These are phyloP conservation scores for Tetragonisca angustula DNA, from an alignment of 2,888 invertebrate species.

Conservation along the genomic window DNA sequence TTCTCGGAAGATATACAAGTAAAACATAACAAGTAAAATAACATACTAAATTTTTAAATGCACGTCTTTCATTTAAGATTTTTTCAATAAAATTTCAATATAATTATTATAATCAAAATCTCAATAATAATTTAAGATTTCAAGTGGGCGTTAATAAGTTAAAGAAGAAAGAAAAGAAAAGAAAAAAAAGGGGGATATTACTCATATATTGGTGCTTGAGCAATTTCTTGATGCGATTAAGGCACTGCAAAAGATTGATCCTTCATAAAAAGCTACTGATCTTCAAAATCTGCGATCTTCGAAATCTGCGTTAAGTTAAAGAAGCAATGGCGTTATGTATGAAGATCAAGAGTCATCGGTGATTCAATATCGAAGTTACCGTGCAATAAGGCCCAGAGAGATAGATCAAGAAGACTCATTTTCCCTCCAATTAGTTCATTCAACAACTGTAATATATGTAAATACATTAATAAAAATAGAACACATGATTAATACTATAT, in stretches of 20 bases:
- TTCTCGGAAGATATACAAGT: too few relatives aligned
- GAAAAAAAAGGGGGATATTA: conserved; percentile 20
- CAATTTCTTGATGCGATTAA: conserved; percentile 60
- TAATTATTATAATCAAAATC: too few relatives aligned
- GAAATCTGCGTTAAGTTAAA: conserved; percentile 12
- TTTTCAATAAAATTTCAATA: too few relatives aligned
- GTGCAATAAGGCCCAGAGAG: conserved; percentile 54
- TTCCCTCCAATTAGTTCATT: conserved; percentile 47
- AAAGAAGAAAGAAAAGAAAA: conserved; percentile 20
- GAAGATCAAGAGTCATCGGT: conserved; percentile 50
- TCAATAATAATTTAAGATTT: too few relatives aligned
- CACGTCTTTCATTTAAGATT: too few relatives aligned
- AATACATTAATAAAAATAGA: conserved; percentile 51
- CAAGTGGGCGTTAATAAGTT: too few relatives aligned
- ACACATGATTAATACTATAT: conserved; percentile 37
- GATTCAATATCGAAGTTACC: conserved; percentile 54
- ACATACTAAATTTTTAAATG: too few relatives aligned
- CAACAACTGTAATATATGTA: conserved; percentile 52
- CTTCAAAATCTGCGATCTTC: conserved; percentile 47
- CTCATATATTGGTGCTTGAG: conserved; percentile 70
- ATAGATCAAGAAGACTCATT: conserved; percentile 44
- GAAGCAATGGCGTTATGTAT: conserved; percentile 50
- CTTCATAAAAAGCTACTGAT: conserved; percentile 53
- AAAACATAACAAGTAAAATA: too few relatives aligned
- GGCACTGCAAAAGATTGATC: conserved; percentile 70